These are phyloP conservation scores for Parapristionchus giblindavisi DNA, from an alignment of 2,888 invertebrate species.

Conservation along the genomic window DNA sequence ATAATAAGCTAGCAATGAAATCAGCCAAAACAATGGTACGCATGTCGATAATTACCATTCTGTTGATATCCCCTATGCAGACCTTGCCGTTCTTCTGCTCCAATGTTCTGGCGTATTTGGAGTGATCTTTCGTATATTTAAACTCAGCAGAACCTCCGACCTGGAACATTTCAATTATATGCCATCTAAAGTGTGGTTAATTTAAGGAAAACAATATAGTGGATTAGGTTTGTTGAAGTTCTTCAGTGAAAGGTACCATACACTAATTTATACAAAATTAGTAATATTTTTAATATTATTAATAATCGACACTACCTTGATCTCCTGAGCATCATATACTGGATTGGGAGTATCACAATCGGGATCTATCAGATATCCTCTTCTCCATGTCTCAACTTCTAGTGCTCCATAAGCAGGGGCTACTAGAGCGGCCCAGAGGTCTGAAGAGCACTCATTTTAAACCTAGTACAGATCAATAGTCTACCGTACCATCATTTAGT, in stretches of 20 bases:
- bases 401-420: slow-evolving; percentile 80
- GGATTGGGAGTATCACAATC: slow-evolving; percentile 53
- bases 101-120: slow-evolving; percentile 83
- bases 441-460: not conserved
- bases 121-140: slow-evolving; percentile 78
- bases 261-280: no score
- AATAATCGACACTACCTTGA: slow-evolving; percentile 49
- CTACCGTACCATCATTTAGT: slow-evolving; percentile 77
- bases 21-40: no score
- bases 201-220: no score
- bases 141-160: slow-evolving; percentile 52
- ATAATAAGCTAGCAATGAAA: no score
- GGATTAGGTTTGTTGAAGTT: no score
- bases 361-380: slow-evolving; percentile 75
- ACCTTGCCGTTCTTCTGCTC: slow-evolving; percentile 71
- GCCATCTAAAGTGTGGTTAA: no score
- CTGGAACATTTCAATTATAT: slow-evolving; percentile 38
- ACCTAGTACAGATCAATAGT: not conserved
- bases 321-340: slow-evolving; percentile 53
- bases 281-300: no score
- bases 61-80: slow-evolving; percentile 91
- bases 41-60: no score
- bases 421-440: slow-evolving; percentile 73
- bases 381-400: slow-evolving; percentile 86
- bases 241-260: no score